Evolutionary conservation across 2,797 vertebrate species (phyloP).

Genomic region (Sebastes reedi): DNA sequence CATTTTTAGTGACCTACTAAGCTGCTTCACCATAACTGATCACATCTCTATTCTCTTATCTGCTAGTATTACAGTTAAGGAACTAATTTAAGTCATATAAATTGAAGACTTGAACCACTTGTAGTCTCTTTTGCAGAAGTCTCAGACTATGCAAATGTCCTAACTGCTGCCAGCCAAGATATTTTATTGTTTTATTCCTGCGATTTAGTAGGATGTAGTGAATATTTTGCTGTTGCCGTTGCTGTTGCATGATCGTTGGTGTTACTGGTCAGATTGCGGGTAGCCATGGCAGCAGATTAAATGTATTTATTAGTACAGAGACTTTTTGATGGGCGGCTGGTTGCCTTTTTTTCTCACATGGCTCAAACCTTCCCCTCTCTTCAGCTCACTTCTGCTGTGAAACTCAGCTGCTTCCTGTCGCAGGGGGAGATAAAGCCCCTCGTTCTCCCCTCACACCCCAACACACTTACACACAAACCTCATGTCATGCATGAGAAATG

Average conservation of each 20-base stretch:
- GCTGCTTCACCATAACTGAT: neutral
- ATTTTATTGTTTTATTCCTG: no score
- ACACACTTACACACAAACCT: neutral
- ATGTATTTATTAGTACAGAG: neutral
- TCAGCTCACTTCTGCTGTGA: constrained; percentile 78
- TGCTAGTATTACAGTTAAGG: neutral
- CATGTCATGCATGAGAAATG: neutral
- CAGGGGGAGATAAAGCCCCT: neutral
- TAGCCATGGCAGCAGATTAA: neutral
- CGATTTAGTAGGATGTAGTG: no score
- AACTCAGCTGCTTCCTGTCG: constrained; percentile 75
- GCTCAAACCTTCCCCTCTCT: constrained; percentile 23
- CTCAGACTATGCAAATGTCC: no score
- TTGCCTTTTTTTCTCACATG: neutral
- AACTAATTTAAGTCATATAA: neutral
- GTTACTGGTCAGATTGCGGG: neutral
- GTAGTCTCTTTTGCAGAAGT: neutral
- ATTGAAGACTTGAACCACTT: neutral
- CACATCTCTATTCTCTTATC: neutral
- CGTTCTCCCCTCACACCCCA: neutral
- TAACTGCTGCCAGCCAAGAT: no score
- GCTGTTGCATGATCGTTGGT: neutral
- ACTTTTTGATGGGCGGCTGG: neutral
- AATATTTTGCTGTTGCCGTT: no score
- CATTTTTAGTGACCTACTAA: neutral